These are phyloP conservation scores for Scolopax rusticola DNA, from an alignment of 2,797 vertebrate genomes.

Conservation along the genomic window DNA sequence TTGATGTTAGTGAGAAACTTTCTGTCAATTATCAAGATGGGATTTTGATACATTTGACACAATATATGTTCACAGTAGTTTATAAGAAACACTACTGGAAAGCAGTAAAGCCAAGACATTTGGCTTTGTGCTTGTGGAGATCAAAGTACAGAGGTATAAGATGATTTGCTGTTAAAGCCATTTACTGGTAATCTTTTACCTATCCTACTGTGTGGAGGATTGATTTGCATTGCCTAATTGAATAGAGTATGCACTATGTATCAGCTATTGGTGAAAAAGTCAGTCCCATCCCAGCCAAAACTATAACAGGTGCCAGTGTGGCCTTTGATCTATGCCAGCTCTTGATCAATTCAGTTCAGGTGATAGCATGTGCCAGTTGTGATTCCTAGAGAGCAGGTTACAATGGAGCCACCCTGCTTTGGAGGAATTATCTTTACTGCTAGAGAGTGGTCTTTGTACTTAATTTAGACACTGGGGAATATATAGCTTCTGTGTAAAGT, in stretches of 20 bases:
- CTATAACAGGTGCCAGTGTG: background rate
- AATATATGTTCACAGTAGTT: background rate
- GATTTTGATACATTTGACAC: background rate
- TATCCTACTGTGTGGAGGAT: background rate
- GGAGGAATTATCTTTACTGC: background rate
- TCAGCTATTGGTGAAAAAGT: background rate
- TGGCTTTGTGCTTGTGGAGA: background rate
- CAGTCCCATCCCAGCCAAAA: background rate
- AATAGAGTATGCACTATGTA: too few species aligned
- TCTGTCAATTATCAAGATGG: background rate
- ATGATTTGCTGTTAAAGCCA: background rate
- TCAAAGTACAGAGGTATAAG: background rate
- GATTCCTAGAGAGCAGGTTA: background rate
- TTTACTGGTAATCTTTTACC: background rate
- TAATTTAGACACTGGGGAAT: too few species aligned
- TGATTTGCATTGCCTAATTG: background rate
- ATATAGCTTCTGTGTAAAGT: background rate
- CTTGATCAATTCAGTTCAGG: background rate
- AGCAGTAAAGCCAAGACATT: background rate
- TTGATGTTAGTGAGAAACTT: background rate
- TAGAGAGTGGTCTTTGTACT: background rate
- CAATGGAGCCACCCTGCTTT: background rate
- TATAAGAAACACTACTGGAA: background rate
- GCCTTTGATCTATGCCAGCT: background rate
- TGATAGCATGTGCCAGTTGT: background rate